Conservation (phyloP, 2,797 vertebrate species). For the Ptychobarbus kaznakovi region DNA sequence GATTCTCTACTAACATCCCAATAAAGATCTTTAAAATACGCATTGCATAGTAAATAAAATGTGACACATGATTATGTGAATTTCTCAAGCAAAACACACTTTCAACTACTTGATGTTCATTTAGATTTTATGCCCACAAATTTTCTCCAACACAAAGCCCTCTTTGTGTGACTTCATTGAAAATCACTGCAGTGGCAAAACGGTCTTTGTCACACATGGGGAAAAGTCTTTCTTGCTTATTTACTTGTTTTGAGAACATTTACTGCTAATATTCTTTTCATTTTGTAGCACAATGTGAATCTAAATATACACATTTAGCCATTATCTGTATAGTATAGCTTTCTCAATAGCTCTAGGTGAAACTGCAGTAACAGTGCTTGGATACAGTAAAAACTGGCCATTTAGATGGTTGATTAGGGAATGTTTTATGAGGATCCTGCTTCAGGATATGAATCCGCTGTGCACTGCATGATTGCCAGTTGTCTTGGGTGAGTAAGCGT, state of each 20-base stretch:
- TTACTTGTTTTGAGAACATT: slow-evolving; percentile 16
- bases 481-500: not conserved
- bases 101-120: slow-evolving; percentile 31
- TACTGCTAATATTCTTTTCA: not conserved
- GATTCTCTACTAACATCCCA: not conserved
- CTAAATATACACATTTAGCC: not conserved
- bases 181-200: slow-evolving; percentile 65
- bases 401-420: not conserved
- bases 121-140: slow-evolving; percentile 51
- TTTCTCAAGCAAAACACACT: slow-evolving; percentile 47
- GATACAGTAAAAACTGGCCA: not conserved
- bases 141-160: slow-evolving; percentile 58
- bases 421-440: not conserved
- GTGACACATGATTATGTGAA: slow-evolving; percentile 57
- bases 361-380: not conserved
- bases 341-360: not conserved
- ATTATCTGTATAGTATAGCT: not conserved
- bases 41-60: slow-evolving; percentile 61
- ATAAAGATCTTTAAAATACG: slow-evolving; percentile 40
- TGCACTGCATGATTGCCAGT: not conserved
- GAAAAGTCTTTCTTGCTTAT: slow-evolving; percentile 10
- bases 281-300: not conserved
- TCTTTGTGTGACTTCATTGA: slow-evolving; percentile 69
- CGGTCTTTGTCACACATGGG: slow-evolving; percentile 56
- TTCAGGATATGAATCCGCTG: not conserved